These are phyloP conservation scores for Zaprionus davidi DNA, from an alignment of 1,140 invertebrate genomes.

Conservation along the genomic window DNA sequence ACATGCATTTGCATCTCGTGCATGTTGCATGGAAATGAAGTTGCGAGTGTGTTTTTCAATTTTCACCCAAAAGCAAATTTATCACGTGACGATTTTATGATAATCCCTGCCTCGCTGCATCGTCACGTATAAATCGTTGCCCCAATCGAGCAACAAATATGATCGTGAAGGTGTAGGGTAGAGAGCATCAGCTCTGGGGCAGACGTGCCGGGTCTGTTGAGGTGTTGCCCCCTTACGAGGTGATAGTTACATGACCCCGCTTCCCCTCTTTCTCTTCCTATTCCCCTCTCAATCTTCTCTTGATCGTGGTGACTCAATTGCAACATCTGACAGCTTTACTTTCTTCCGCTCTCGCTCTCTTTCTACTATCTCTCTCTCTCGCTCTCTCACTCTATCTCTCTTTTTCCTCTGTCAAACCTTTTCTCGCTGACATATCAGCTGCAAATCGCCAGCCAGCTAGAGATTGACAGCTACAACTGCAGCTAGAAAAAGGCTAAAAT, in stretches of 20 bases:
- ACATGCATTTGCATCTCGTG: conserved; percentile 31
- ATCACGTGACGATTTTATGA: conserved; percentile 58
- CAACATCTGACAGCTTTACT: neutral
- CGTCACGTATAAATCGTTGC: conserved; percentile 40
- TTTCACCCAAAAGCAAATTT: conserved; percentile 42
- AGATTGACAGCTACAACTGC: conserved; percentile 18
- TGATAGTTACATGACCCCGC: conserved; percentile 25
- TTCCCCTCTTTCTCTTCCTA: neutral
- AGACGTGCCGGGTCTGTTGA: neutral
- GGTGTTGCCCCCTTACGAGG: conserved; percentile 22
- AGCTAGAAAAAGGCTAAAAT: conserved; percentile 31
- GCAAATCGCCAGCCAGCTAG: conserved; percentile 21
- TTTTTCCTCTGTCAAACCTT: conserved; percentile 14
- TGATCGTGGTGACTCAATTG: conserved; percentile 8
- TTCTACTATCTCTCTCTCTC: conserved; percentile 7
- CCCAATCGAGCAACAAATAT: conserved; percentile 41
- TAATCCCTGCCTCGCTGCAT: conserved; percentile 26
- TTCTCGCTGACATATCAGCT: conserved; percentile 25
- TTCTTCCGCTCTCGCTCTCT: conserved; percentile 15
- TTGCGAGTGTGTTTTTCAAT: conserved; percentile 19
- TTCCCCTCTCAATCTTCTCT: neutral
- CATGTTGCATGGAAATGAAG: conserved; percentile 30
- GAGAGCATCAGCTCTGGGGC: conserved; percentile 6
- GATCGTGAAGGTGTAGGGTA: conserved; percentile 28
- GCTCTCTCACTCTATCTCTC: neutral